Percentiles rank a stretch among this genome's conserved stretches.
phyloP scores from a whole-genome alignment of 2,888 invertebrate genomes.

The Malachius bipustulatus region DNA sequence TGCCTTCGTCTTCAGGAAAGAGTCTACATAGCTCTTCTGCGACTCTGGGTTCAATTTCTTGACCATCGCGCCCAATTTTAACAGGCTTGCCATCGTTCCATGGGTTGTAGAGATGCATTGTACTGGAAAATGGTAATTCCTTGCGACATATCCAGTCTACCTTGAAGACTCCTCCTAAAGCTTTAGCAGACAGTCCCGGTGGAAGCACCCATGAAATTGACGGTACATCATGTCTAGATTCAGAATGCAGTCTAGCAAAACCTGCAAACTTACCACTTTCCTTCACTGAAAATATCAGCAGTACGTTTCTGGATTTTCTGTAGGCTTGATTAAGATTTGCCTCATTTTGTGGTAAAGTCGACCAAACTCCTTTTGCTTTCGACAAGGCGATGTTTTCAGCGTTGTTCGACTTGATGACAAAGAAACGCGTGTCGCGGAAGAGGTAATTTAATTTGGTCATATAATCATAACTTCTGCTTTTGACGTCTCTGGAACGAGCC shows the following conservation, averaged over 20 bases:
- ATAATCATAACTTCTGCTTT: slow-evolving; percentile 67
- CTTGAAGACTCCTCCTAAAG: slow-evolving; percentile 90
- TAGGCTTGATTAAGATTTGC: slow-evolving; percentile 91
- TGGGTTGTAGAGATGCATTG: slow-evolving; percentile 86
- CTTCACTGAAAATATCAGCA: slow-evolving; percentile 93
- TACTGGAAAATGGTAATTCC: slow-evolving; percentile 84
- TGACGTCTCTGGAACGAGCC: slow-evolving; percentile 33
- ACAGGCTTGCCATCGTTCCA: slow-evolving; percentile 99
- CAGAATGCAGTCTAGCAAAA: slow-evolving; percentile 81
- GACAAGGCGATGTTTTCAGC: slow-evolving; percentile 91
- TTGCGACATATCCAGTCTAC: slow-evolving; percentile 96
- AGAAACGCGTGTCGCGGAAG: slow-evolving; percentile 88
- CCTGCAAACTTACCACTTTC: slow-evolving; percentile 95
- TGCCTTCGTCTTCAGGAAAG: slow-evolving; percentile 85
- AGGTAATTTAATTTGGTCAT: slow-evolving; percentile 85
- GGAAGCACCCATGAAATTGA: slow-evolving; percentile 91
- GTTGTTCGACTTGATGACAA: slow-evolving; percentile 96
- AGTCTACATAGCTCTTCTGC: slow-evolving; percentile 89
- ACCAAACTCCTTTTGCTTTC: slow-evolving; percentile 95
- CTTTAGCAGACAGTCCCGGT: slow-evolving; percentile 82
- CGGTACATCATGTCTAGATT: slow-evolving; percentile 80
- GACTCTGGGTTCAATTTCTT: slow-evolving; percentile 93
- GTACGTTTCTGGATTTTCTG: slow-evolving; percentile 83
- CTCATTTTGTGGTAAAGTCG: slow-evolving; percentile 94
- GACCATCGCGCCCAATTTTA: slow-evolving; percentile 97